Evolutionary conservation across 2,888 invertebrate species (phyloP), one percentile per base, ranked within the genome.

Genomic region (Holacanthella duospinosa): DNA sequence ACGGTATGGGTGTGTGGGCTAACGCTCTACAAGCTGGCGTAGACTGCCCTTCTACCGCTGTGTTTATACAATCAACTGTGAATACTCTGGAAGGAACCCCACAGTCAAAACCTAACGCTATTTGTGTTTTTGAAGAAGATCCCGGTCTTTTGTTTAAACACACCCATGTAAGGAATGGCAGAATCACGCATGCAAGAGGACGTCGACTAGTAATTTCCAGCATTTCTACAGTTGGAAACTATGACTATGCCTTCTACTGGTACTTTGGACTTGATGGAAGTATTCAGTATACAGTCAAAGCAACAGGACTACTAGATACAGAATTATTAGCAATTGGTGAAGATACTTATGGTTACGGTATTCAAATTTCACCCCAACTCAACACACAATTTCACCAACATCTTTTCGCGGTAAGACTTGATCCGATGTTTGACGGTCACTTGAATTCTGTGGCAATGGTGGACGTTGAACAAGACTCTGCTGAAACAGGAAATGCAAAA

Each of bases 351-450:
- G 21, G 27, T 4, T 48, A 48, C n/a, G 48, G 48, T 6, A 59
- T 58, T 21, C 55, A 60, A 25, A 26, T 43, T 19, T 27, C 29
- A 27, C 55, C 60, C 1, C 48, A 64, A 19, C 43, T 69, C 0
- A 65, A 63, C 58, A 71, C 68, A 6, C 70, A 68, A 43, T 65
- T 66, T 56, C 72, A 72, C 55, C 72, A 72, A 55, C 72, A 72
- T 58, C 29, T 69, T 2, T 70, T 71, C 59, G 59, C 60, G 1
- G 36, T 66, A 21, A 24, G 72, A 21, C 25, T 72, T 2, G 72
- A 72, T 53, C 56, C 67, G 0, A 69, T 70, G 56, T 63, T 71
- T 54, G 71, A 71, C 43, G 71, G 71, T 2, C 36, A 60, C 1
- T 25, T 61, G 1, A 71, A 71, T 53, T 62, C 66, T n/a, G 68